These are phyloP conservation scores for Tyria jacobaeae DNA, from an alignment of 2,888 invertebrate species.

Conservation along the genomic window DNA sequence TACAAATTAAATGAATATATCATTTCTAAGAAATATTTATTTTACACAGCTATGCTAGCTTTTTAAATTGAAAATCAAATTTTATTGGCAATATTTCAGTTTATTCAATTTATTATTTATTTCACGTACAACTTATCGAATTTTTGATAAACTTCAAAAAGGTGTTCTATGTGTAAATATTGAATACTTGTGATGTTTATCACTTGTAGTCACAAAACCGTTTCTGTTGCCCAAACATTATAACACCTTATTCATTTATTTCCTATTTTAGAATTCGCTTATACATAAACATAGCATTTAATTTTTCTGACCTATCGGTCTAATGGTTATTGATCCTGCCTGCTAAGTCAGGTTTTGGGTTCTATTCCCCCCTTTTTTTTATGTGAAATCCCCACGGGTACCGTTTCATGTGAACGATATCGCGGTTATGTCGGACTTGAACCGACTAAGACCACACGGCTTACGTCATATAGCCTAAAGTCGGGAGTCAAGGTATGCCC, in stretches of 20 bases:
- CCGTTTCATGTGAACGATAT: too few species aligned
- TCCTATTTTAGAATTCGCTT: not conserved
- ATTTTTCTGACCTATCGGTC: too few species aligned
- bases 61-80: not conserved
- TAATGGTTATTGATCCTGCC: too few species aligned
- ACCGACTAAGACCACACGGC: too few species aligned
- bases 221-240: not conserved
- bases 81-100: not conserved
- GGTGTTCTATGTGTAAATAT: not conserved
- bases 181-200: not conserved
- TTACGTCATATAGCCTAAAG: too few species aligned
- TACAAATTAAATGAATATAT: too few species aligned
- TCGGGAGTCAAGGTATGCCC: too few species aligned
- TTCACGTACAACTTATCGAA: not conserved
- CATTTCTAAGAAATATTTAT: not conserved
- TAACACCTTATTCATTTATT: not conserved
- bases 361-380: too few species aligned
- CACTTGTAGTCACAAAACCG: not conserved
- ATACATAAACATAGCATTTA: not conserved
- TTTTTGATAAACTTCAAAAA: not conserved
- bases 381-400: too few species aligned
- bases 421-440: too few species aligned
- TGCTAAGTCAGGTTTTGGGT: too few species aligned
- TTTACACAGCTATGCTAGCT: not conserved
- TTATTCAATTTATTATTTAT: not conserved